These are phyloP conservation scores for Malachius bipustulatus DNA, from an alignment of 2,888 invertebrate genomes.

Conservation along the genomic window DNA sequence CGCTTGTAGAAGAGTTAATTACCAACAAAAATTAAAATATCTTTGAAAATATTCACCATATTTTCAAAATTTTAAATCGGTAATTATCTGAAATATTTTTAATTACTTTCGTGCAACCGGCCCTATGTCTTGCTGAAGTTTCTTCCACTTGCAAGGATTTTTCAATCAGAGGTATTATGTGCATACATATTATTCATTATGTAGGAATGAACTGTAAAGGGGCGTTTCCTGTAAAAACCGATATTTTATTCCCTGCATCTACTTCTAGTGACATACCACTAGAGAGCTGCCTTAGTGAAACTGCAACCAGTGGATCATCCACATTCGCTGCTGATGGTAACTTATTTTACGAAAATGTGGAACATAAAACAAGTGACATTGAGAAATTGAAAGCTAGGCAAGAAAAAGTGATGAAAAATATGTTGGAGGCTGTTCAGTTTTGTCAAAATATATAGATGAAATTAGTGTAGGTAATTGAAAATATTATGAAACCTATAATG, in stretches of 20 bases:
- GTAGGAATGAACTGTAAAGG: constrained; percentile 2
- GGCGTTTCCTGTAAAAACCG: constrained; percentile 1
- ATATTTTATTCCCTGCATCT: constrained; percentile 1
- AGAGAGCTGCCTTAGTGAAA: constrained; percentile 2
- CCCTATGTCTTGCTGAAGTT: background rate
- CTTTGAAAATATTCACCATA: too few species aligned
- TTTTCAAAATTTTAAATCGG: too few species aligned
- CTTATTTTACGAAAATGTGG: background rate
- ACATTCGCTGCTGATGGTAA: background rate
- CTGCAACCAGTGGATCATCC: constrained; percentile 1
- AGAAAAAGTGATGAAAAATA: constrained; percentile 1
- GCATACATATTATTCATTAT: constrained; percentile 1
- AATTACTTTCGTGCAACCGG: too few species aligned
- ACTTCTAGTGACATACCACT: background rate
- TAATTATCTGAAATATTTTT: too few species aligned
- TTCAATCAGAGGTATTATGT: constrained; percentile 3
- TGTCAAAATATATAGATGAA: constrained; percentile 3
- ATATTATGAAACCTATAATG: constrained; percentile 1
- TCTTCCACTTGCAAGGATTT: constrained; percentile 2
- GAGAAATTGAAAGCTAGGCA: background rate
- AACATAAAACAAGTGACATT: background rate
- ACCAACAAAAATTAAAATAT: too few species aligned
- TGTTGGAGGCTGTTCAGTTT: constrained; percentile 1
- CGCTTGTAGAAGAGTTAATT: too few species aligned
- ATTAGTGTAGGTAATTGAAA: background rate